Conservation (phyloP, 2,888 invertebrate genomes). For the Escarpia spicata region DNA sequence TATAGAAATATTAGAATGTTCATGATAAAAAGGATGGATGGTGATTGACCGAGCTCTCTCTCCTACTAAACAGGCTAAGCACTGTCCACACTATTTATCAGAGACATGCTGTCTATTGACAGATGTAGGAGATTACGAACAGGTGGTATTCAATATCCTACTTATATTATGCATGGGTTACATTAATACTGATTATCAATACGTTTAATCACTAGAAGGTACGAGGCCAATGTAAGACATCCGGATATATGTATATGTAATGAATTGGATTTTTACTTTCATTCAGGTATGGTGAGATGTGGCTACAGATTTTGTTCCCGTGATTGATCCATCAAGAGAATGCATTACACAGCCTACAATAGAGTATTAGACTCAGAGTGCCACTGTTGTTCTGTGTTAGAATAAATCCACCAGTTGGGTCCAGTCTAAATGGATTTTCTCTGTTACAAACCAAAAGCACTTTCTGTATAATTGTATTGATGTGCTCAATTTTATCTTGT, state of each 20-base stretch:
- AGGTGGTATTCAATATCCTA: not conserved
- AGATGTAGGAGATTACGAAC: not conserved
- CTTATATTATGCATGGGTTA: not conserved
- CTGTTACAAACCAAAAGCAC: too few relatives aligned
- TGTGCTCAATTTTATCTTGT: too few relatives aligned
- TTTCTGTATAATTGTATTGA: too few relatives aligned
- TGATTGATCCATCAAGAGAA: too few relatives aligned
- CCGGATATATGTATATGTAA: not conserved
- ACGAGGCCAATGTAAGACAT: not conserved
- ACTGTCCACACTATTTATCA: not conserved
- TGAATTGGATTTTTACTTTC: too few relatives aligned
- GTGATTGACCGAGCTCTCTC: not conserved
- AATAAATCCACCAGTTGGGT: too few relatives aligned
- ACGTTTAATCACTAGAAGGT: not conserved
- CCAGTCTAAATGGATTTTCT: too few relatives aligned
- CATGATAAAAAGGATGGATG: not conserved
- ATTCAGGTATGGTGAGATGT: too few relatives aligned
- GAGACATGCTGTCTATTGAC: not conserved
- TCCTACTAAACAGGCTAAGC: not conserved
- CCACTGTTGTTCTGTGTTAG: too few relatives aligned
- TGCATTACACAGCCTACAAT: too few relatives aligned
- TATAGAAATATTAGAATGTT: not conserved
- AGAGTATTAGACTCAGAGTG: too few relatives aligned
- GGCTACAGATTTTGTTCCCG: too few relatives aligned
- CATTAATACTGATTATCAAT: not conserved